Percentiles rank a stretch among this genome's conserved stretches.
Conservation (phyloP, 2,888 invertebrate genomes). For the Bunonema sp. region DNA sequence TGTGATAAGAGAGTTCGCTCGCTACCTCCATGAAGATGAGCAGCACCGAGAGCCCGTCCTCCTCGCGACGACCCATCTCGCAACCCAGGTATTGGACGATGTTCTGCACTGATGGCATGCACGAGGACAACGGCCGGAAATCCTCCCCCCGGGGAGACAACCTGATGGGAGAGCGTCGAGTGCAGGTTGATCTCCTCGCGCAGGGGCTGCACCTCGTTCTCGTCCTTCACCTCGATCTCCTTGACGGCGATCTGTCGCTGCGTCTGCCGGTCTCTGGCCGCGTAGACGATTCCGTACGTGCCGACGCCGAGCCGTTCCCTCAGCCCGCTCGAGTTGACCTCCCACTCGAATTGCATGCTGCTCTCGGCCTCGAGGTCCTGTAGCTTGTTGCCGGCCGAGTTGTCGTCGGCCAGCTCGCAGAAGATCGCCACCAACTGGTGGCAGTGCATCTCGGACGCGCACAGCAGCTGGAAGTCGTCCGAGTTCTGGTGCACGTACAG, state of each 20-base stretch:
- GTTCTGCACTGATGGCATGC: no score
- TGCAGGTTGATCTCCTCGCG: constrained; percentile 96
- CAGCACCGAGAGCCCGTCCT: constrained; percentile 58
- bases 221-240: constrained; percentile 86
- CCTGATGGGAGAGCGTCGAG: constrained; percentile 69
- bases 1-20: no score
- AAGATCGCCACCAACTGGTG: constrained; percentile 29
- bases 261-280: constrained; percentile 52
- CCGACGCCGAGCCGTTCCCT: no score
- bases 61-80: no score
- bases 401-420: constrained; percentile 19
- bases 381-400: constrained; percentile 24
- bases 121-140: no score
- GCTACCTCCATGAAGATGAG: constrained; percentile 99
- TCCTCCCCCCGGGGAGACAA: no score
- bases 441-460: constrained; percentile 68
- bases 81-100: constrained; percentile 93
- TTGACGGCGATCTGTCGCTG: constrained; percentile 73
- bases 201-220: constrained; percentile 75
- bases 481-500: constrained; percentile 93
- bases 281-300: constrained; percentile 71
- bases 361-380: constrained; percentile 20
- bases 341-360: constrained; percentile 64
- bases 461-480: constrained; percentile 93
- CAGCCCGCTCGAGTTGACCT: constrained; percentile 75